These are phyloP conservation scores for Leuciscus waleckii DNA, from an alignment of 2,797 vertebrate species.

Conservation along the genomic window DNA sequence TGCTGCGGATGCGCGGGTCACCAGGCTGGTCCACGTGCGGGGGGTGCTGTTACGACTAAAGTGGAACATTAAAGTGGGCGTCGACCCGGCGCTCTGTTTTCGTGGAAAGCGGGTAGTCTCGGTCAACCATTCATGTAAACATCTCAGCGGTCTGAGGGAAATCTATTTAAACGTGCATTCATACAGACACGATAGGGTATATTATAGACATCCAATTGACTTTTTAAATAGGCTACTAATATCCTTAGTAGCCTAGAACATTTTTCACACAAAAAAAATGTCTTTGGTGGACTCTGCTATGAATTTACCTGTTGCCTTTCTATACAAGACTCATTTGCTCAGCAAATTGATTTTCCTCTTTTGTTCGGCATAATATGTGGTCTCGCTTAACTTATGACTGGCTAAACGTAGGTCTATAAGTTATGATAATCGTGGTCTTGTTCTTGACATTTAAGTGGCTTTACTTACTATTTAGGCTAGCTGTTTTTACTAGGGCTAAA, in stretches of 20 bases:
- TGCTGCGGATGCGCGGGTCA: constrained; percentile 55
- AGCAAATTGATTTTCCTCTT: not conserved
- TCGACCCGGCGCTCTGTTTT: constrained; percentile 54
- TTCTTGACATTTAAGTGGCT: not conserved
- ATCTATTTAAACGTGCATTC: constrained; percentile 15
- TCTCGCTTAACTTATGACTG: not conserved
- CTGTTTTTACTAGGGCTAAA: not conserved
- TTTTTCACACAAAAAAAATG: too few relatives aligned
- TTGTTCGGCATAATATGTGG: not conserved
- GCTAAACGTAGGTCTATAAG: too few relatives aligned
- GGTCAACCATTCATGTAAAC: constrained; percentile 40
- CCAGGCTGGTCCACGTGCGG: constrained; percentile 66
- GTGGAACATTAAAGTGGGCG: constrained; percentile 55
- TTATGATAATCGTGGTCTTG: not conserved
- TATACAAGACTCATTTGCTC: not conserved
- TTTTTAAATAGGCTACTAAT: too few relatives aligned
- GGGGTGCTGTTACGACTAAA: constrained; percentile 51
- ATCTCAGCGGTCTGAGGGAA: not conserved
- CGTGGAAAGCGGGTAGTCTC: constrained; percentile 35
- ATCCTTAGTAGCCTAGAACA: too few relatives aligned
- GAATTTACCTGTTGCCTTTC: not conserved
- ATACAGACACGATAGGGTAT: not conserved
- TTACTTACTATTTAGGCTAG: not conserved
- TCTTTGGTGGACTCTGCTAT: not conserved
- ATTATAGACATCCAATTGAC: not conserved